Evolutionary conservation across 1,140 invertebrate genomes (phyloP), one percentile per base, ranked within the genome.

Genomic region (Neotoxoptera formosana): DNA sequence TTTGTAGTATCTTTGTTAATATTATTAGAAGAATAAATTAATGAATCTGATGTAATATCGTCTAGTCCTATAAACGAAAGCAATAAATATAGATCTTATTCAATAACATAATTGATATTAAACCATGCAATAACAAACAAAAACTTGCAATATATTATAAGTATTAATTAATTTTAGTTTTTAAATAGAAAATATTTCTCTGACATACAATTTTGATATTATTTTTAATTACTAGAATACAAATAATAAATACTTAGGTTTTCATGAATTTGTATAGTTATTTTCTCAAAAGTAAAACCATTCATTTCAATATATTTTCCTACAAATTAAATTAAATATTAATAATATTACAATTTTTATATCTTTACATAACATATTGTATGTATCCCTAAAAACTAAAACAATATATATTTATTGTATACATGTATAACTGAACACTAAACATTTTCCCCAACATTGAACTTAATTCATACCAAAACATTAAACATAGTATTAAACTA

Each of bases 11-110:
- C 21, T 56, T 25, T 41, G 4, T 25, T 34, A n/a, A 36, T 56
- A 34, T 21, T 87, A 36, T 48, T 30, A 86, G 84, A 47, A 3
- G 14, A 88, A 11, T 88, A 34, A 88, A 8, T 23, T 53, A 34
- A 51, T 4, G 36, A 88, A 53, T 23, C n/a, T 53, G 20, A 67
- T 90, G 25, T n/a, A 90, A 36, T 56, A 41, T 90, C 30, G 9
- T 89, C 89, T 90, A 90, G 53, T 90, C 89, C 25, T 67, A 45
- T 34, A 25, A 53, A 45, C 30, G 30, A 90, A 67, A 90, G 89
- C 89, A 90, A 90, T 67, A 90, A 30, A 60, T 53, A 23, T n/a
- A 90, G 53, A 60, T 90, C 25, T 41, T 67, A 67, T 14, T 60
- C 1, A 53, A 51, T 88, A 34, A 76, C 60, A n/a, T 67, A 34